Base-by-base conservation (phyloP, 2,113 vertebrate species). In the Notarius lentiginosus region DNA sequence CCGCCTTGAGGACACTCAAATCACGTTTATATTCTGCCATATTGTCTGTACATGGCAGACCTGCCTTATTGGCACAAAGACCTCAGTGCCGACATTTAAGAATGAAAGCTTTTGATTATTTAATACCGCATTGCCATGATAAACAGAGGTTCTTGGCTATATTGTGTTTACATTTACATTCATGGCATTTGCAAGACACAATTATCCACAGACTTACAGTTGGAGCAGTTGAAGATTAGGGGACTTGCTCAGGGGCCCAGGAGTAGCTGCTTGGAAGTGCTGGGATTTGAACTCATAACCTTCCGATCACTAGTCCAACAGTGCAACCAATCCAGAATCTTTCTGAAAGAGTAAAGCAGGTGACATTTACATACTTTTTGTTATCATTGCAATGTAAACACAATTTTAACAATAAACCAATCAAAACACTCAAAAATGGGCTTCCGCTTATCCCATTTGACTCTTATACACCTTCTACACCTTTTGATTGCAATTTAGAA, bases 1-100 rank as follows among this genome's bases (percentile, higher is more conserved):
- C 55, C 84, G 47, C 27, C 77, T 83, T 81, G 63, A 72, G 63
- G 79, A 82, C 83, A 90, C 87, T 88, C 72, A 87, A 92, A 90
- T 77, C 87, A 72, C 66, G 51, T 86, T 90, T 84, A 89, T 68
- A 84, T 82, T 84, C 83, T 82, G n/a, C 27, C 80, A 20, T 34
- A 84, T 85, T 91, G 83, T 83, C 80, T 85, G 82, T 79, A 61
- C 70, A 56, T 63, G 65, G 87, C 77, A 15, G 68, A 30, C n/a
- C 18, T 65, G 81, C 22, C 72, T 24, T 7, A 49, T 1, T 22
- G 17, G 51, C 49, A 79, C 51, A 56, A 79, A 53, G 24, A 15
- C 24, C 76, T 56, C 53, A 18, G 14, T 10, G 49, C 9, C 30
- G 15, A 56, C 14, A 18, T 79, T 27, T 4, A 55, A 56, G 3